These are phyloP conservation scores for Megalops cyprinoides DNA, from an alignment of 2,797 vertebrate species.

Conservation along the genomic window DNA sequence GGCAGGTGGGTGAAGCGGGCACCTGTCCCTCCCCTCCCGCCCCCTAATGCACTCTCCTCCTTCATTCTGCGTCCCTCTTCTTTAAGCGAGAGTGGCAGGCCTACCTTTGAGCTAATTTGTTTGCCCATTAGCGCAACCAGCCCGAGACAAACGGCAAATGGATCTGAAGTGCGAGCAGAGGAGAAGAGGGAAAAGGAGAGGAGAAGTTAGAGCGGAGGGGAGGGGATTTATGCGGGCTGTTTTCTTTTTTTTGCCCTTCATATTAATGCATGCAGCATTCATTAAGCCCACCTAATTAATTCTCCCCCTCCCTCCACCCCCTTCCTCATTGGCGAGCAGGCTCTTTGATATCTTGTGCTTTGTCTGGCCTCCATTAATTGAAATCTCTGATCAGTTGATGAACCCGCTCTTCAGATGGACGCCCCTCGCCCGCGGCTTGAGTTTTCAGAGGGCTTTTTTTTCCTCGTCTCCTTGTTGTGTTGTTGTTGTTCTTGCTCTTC, in stretches of 20 bases:
- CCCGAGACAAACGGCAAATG: conserved; percentile 14
- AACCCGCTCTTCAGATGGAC: conserved; percentile 28
- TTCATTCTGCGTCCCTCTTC: background rate
- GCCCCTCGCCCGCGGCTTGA: conserved; percentile 47
- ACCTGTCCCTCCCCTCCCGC: conserved; percentile 34
- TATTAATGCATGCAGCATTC: conserved; percentile 60
- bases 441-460: too few relatives aligned
- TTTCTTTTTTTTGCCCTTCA: conserved; percentile 15
- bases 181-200: background rate
- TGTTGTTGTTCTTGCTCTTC: conserved; percentile 49
- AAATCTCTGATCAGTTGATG: conserved; percentile 44
- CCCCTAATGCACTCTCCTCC: background rate
- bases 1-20: conserved; percentile 47
- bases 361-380: conserved; percentile 48
- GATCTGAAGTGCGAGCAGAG: background rate
- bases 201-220: background rate
- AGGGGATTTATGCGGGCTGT: background rate
- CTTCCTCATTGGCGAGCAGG: conserved; percentile 56
- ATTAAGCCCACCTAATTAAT: conserved; percentile 53
- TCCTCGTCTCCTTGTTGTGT: background rate
- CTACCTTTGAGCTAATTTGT: conserved; percentile 18
- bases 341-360: conserved; percentile 56
- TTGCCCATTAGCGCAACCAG: conserved; percentile 7
- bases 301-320: conserved; percentile 54
- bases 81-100: background rate